phyloP scores from a whole-genome alignment of 2,888 invertebrate genomes.

The Tillus elongatus region DNA sequence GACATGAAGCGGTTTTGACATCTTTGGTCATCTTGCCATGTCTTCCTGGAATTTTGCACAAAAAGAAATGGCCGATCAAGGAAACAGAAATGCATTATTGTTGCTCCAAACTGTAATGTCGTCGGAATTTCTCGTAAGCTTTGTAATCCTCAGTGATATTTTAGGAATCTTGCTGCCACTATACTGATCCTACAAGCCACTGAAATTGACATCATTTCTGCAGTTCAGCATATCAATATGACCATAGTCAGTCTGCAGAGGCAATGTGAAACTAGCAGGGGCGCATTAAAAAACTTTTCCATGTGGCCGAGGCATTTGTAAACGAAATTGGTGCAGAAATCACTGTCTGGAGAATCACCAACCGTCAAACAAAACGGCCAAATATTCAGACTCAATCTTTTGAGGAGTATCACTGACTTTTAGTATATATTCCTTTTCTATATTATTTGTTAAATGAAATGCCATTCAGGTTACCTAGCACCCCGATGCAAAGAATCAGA shows the following conservation, averaged over 20 bases:
- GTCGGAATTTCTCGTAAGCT: not conserved
- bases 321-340: too few species aligned
- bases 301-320: not conserved
- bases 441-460: slow-evolving; percentile 4
- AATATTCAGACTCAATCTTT: slow-evolving; percentile 3
- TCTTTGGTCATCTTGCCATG: slow-evolving; percentile 1
- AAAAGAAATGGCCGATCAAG: slow-evolving; percentile 1
- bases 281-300: slow-evolving; percentile 1
- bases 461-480: too few species aligned
- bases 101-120: slow-evolving; percentile 3
- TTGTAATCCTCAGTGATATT: not conserved
- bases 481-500: too few species aligned
- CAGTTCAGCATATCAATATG: too few species aligned
- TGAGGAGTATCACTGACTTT: slow-evolving; percentile 5
- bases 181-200: not conserved
- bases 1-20: slow-evolving; percentile 9
- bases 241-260: not conserved
- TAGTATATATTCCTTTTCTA: slow-evolving; percentile 6
- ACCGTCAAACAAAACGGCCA: too few species aligned
- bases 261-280: not conserved
- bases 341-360: too few species aligned
- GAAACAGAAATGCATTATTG: slow-evolving; percentile 1
- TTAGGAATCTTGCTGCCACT: slow-evolving; percentile 1
- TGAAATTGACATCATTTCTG: slow-evolving; percentile 4
- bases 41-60: slow-evolving; percentile 5